Base-by-base conservation (phyloP, 2,888 invertebrate species). In the Erpobdella octoculata region DNA sequence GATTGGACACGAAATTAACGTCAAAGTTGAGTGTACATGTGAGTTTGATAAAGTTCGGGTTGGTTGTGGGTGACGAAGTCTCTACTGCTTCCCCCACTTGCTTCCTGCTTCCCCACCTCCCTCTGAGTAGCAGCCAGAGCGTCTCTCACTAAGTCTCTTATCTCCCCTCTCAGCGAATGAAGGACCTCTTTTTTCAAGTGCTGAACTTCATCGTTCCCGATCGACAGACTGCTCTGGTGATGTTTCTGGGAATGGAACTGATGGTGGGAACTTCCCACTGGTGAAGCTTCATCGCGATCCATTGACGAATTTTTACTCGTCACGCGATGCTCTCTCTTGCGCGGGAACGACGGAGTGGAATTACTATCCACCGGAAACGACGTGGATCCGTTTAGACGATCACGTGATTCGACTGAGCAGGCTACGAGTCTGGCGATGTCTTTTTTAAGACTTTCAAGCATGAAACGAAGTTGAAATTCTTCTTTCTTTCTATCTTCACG, bases 401-500 rank as follows among this genome's bases (percentile, higher is more conserved):
- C 53, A 53, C 53, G 53, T 71, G 71, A 25, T 21, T 31, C 33
- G 64, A 70, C 31, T n/a, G 70, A 28, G 12, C 35, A 36, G 33
- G 46, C n/a, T 3, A 38, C 41, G 2, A 72, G 59, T 28, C 58
- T 25, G n/a, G 35, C 53, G 21, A 86, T 83, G 75, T 86, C 86
- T 46, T 81, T 76, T 70, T 85, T 83, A 46, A 86, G 81, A 59
- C 81, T 82, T 76, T 86, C 85, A 74, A 86, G 81, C 72, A 85
- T 84, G n/a, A 80, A 80, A 4, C 83, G 81, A 15, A 84, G 81
- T n/a, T 84, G 78, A 1, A 80, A 80, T 4, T 83, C 80, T 76
- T 86, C 86, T 37, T 83, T 78, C 71, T 85, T 83, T 15, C 86
- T 78, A 76, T 86, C 86, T 74, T 86, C 86, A 15, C 86, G 80